These are phyloP conservation scores for Syngnathus typhle DNA, from an alignment of 2,113 vertebrate species.

Conservation along the genomic window DNA sequence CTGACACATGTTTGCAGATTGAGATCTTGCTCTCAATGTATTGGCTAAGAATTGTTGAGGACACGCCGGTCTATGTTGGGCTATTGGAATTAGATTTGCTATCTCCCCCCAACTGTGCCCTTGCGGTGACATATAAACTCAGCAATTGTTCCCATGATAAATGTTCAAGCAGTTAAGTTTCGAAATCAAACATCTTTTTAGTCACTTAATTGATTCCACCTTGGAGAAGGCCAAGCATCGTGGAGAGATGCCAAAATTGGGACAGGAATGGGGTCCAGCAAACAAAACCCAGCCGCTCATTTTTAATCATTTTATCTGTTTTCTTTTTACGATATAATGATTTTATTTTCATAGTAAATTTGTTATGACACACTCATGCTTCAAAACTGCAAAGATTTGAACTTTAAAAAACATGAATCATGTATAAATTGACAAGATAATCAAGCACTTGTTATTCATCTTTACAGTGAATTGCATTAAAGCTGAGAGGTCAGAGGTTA, in stretches of 20 bases:
- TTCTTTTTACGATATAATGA: background rate
- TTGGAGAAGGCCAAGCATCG: background rate
- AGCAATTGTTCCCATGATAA: constrained; percentile 6
- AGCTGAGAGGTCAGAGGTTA: too few species aligned
- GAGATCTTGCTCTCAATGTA: background rate
- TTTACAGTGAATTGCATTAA: too few species aligned
- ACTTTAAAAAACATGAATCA: background rate
- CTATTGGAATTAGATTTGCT: background rate
- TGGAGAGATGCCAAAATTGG: constrained; percentile 3
- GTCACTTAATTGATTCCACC: constrained; percentile 5
- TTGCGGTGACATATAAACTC: constrained; percentile 1
- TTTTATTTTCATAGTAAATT: background rate
- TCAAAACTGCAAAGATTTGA: background rate
- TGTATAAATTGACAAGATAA: too few species aligned
- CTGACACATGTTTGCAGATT: background rate
- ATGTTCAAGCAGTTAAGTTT: constrained; percentile 6
- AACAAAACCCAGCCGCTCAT: background rate
- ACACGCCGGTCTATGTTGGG: background rate
- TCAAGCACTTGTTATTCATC: too few species aligned
- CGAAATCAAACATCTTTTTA: constrained; percentile 4
- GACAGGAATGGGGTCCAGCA: background rate
- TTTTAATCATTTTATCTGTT: background rate
- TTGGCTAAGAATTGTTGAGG: background rate
- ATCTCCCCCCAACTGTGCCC: background rate
- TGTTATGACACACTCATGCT: background rate